Evolutionary conservation across 2,888 invertebrate species (phyloP), one percentile per base, ranked within the genome.

Genomic region (Drosophila tripunctata): DNA sequence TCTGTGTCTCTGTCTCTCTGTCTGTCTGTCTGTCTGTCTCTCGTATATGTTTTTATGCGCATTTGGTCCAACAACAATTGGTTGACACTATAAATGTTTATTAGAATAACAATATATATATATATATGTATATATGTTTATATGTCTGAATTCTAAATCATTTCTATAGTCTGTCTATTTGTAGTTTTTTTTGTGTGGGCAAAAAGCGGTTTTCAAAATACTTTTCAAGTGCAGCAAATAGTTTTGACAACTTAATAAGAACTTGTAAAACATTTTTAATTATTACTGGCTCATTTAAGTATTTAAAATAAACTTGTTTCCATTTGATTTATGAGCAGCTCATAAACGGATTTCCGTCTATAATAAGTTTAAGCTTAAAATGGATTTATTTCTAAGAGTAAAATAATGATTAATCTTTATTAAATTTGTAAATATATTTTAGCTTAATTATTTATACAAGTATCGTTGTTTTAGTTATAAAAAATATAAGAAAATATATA

Each of bases 81-180:
- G 56, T 44, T 48, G 22, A 52, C 38, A 38, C 7, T 15, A 36
- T n/a, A 51, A 62, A 45, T 54, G 35, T 31, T 40, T 52, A 38
- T 35, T 15, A 35, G 19, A 30, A 33, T 27, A 21, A 43, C 4
- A 21, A 33, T 38, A 36, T n/a, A n/a, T n/a, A n/a, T n/a, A n/a
- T n/a, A n/a, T n/a, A n/a, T n/a, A n/a, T n/a, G n/a, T 22, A n/a
- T n/a, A 22, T 30, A 21, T 22, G 5, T 5, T 8, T 35, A 22
- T 8, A 2, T 10, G n/a, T n/a, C n/a, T n/a, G n/a, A n/a, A n/a
- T n/a, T n/a, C n/a, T n/a, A n/a, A 17, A 8, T 1, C 35, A 27
- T 8, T 38, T 19, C 15, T 19, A 14, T 10, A 30, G 27, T 3
- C 10, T 30, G 44, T n/a, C 2, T 7, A 4, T 10, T 3, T 36